Base-by-base conservation (phyloP, 1,140 invertebrate genomes). In the Oryctes rhinoceros region DNA sequence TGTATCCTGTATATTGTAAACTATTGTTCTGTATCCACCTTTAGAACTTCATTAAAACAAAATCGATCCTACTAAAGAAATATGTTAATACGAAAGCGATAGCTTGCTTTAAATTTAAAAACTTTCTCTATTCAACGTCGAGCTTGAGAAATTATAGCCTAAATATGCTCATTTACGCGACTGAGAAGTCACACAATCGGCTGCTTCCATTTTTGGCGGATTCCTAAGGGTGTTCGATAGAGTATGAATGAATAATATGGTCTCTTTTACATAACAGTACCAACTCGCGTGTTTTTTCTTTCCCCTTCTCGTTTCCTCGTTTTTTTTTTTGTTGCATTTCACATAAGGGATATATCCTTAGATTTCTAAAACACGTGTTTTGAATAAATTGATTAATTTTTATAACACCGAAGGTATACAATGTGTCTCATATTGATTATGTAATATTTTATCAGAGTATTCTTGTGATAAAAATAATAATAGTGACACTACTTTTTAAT, bases 161-260 rank as follows among this genome's bases (percentile, higher is more conserved):
- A 62, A 62, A 62, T 62, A 62, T 62, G 53, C 13, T 62, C 53
- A 62, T 62, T 62, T 62, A 62, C 13, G 20, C 53, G 53, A n/a
- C 20, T 20, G 53, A 62, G 13, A 5, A 62, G 20, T 11, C 53
- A 62, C 53, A 62, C 20, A 62, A 62, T 62, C 20, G 39, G 39
- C 39, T 44, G 24, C 49, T 62, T 20, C 53, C 53, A 6, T 20
- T 62, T 62, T 62, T 62, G 5, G 7, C 7, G 20, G 20, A 18
- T 5, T 62, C 13, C 5, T 62, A n/a, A n/a, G 49, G 49, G 53
- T 62, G 53, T 62, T 62, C 53, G 53, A 62, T 20, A 62, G 53
- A 20, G 53, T 62, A 62, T 62, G 53, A 62, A 62, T 62, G 53
- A 62, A 62, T 62, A 62, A 62, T 62, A 62, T 53, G 49, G 24